Evolutionary conservation across 2,888 invertebrate species (phyloP).

Genomic region (Agrenia bidenticulata): DNA sequence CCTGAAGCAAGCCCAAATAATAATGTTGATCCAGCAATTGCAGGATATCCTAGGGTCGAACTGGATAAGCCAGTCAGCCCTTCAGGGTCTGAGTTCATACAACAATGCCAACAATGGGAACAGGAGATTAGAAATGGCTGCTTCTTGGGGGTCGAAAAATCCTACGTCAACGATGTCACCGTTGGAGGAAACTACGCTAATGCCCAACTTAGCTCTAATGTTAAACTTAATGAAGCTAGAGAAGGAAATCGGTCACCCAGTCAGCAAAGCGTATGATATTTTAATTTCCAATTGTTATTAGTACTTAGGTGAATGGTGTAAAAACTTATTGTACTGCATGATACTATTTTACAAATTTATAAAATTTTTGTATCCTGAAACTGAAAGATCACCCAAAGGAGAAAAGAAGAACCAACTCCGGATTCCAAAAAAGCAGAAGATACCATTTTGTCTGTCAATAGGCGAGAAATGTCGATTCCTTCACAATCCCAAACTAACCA

Average conservation of each 20-base stretch:
- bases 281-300: no score
- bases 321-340: no score
- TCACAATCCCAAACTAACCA: constrained; percentile 34
- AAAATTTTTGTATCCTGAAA: no score
- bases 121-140: not conserved
- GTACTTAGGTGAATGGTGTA: no score
- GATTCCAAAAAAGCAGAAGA: constrained; percentile 7
- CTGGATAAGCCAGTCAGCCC: not conserved
- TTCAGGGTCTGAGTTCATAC: not conserved
- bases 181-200: not conserved
- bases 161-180: not conserved
- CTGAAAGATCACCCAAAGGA: no score
- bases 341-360: no score
- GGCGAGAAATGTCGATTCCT: constrained; percentile 43
- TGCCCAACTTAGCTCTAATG: constrained; percentile 17
- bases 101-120: not conserved
- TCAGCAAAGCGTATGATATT: no score
- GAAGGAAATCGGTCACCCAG: not conserved
- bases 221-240: constrained; percentile 14
- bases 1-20: constrained; percentile 9
- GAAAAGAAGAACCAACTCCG: no score
- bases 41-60: not conserved
- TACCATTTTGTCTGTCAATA: constrained; percentile 22
- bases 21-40: not conserved
- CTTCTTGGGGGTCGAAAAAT: not conserved